Percentiles rank a stretch among this genome's conserved stretches.
phyloP scores from a whole-genome alignment of 64 coral and sea anemone genomes.

The Trachythela sp. region DNA sequence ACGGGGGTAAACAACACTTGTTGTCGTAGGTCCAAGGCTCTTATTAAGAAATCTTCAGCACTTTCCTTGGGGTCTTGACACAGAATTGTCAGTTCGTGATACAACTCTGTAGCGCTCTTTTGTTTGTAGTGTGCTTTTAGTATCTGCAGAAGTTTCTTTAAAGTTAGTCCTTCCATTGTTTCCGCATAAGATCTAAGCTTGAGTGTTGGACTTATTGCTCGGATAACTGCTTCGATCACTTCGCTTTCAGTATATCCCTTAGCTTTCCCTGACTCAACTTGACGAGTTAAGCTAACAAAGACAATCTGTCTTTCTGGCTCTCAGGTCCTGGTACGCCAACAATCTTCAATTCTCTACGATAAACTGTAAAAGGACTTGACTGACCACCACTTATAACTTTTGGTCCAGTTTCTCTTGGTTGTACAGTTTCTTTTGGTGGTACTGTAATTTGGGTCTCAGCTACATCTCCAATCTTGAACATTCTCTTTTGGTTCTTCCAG shows the following conservation, averaged over 20 bases:
- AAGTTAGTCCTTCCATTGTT: neutral
- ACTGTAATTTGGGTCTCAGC: neutral
- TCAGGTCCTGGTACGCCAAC: neutral
- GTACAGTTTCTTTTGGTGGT: neutral
- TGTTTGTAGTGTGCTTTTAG: no score
- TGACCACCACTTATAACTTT: neutral
- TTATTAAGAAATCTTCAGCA: no score
- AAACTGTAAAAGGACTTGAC: neutral
- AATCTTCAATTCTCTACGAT: constrained; percentile 2
- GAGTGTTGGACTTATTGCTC: neutral
- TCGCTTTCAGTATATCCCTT: neutral
- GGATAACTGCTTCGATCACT: neutral
- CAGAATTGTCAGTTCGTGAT: no score
- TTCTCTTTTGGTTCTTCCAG: neutral
- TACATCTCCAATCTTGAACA: neutral
- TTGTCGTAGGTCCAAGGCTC: no score
- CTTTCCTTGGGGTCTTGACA: no score
- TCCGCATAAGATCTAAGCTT: neutral
- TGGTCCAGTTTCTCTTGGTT: neutral
- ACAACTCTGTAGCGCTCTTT: no score
- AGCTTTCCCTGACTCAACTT: neutral
- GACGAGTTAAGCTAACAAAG: constrained; percentile 9
- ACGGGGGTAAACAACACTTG: no score
- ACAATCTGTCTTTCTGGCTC: neutral
- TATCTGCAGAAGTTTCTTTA: no score